Conservation (phyloP, 2,888 invertebrate species). For the Busseola fusca region DNA sequence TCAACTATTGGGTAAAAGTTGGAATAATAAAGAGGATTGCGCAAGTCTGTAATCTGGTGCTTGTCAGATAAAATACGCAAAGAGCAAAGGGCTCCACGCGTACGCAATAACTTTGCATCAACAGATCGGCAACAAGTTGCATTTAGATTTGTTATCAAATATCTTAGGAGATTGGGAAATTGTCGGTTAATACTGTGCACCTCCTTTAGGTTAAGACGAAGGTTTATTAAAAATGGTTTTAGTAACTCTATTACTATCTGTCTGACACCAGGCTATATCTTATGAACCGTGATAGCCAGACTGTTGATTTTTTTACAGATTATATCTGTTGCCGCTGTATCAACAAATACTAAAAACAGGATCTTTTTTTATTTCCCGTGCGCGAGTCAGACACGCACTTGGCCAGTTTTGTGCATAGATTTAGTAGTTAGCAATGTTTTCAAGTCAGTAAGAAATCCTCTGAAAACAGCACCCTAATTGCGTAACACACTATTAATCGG, state of each 20-base stretch:
- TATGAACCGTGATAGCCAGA: too few species aligned
- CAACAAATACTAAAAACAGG: too few species aligned
- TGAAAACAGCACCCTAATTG: too few species aligned
- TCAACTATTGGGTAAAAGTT: slow-evolving; percentile 24
- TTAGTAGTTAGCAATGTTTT: not conserved
- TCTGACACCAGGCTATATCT: too few species aligned
- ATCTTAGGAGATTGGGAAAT: slow-evolving; percentile 24
- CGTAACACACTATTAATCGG: too few species aligned
- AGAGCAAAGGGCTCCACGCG: slow-evolving; percentile 31
- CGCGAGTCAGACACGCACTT: too few species aligned
- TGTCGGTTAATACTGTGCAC: not conserved
- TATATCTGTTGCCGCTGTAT: too few species aligned
- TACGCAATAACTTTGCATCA: slow-evolving; percentile 28
- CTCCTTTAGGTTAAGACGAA: not conserved
- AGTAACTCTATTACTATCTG: too few species aligned
- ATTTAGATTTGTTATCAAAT: slow-evolving; percentile 38
- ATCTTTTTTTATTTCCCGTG: too few species aligned
- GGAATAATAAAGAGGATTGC: slow-evolving; percentile 20
- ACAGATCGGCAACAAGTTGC: slow-evolving; percentile 41
- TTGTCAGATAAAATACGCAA: slow-evolving; percentile 38
- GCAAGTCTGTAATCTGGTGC: slow-evolving; percentile 22
- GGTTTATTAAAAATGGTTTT: not conserved
- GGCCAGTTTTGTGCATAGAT: too few species aligned
- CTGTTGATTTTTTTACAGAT: too few species aligned
- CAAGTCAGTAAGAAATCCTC: not conserved